Base-by-base conservation (phyloP, 2,113 vertebrate species). In the Deroptyus accipitrinus region DNA sequence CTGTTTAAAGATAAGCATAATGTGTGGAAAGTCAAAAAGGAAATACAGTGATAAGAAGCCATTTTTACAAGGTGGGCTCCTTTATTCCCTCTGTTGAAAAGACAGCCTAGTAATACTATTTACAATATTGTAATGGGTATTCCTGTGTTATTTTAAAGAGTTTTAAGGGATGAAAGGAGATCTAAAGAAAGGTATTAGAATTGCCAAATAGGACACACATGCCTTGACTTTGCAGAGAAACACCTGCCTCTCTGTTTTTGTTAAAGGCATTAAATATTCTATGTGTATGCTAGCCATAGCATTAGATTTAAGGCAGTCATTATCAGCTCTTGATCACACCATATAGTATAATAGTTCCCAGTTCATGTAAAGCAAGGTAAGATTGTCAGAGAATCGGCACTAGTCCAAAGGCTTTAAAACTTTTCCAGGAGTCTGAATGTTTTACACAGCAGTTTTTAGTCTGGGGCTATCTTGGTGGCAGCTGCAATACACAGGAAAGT, bases 61-160 rank as follows among this genome's bases (percentile, higher is more conserved):
- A 86, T 70, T 92, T 69, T 92, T 87, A 90, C 59, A 92, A 62
- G 93, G 41, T 86, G 90, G 80, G 20, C 22, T 79, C 25, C 90
- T 91, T 93, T 92, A 57, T 88, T 93, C 83, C 62, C 78, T 83
- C 31, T 92, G n/a, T n/a, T 92, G 79, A 94, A 96, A 95, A 92
- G 57, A 91, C 33, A 94, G 46, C 8, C n/a, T 41, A 93, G 51
- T 62, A 92, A 85, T 95, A 59, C 41, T 91, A 86, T 94, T 96
- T 96, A 87, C 61, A 86, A n/a, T 96, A 85, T 88, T 94, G 82
- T 74, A 97, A 90, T 91, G 57, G 39, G 17, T 76, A 91, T 94
- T 80, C 28, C 52, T 87, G 37, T 94, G 49, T 92, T 96, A 95
- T 94, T 94, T 90, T 95, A 94, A 97, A 96, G 83, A 97, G 74